Evolutionary conservation across 2,888 invertebrate genomes (phyloP), one percentile per base, ranked within the genome.

Genomic region (Mesochorus sp.): DNA sequence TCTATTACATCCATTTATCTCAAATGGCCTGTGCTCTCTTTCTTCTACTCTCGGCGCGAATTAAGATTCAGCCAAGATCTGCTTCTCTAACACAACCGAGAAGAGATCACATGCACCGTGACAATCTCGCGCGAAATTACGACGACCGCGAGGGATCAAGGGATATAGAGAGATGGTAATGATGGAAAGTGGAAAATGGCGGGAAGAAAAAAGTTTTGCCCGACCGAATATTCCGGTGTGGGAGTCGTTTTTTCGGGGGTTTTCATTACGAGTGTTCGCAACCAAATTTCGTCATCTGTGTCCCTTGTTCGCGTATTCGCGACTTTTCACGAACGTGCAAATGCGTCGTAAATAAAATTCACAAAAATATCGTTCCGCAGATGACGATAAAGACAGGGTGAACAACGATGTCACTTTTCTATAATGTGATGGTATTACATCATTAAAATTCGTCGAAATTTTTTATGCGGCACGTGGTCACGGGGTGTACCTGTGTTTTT

Each of bases 1-100:
- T 88, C 87, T 87, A 87, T 88, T 86, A 84, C 85, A 80, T 75
- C 79, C 81, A 83, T 85, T 85, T 85, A 85, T 86, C 84, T 84
- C 82, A 71, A 70, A 82, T 83, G 73, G 80, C 61, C 66, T 51
- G 14, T 21, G 14, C 5, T 44, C 34, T 59, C 26, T 34, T 19
- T 34, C 55, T 14, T 24, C 19, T 19, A 28, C 19, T 21, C 12
- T 21, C 28, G 37, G 1, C 83, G 86, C 86, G 86, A 88, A 88
- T 88, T 85, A 86, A 87, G 82, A 84, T 86, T 83, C 77, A 74
- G 72, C 73, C 76, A 70, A 75, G 73, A n/a, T 39, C 39, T 39
- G 12, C 14, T 6, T 39, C 12, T 39, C 39, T n/a, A 51, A 10
- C 37, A 44, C 47, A 47, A 21, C 8, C 19, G 10, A 47, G 31